phyloP scores from a whole-genome alignment of 2,113 vertebrate species.

The Gallinago paraguaiae region DNA sequence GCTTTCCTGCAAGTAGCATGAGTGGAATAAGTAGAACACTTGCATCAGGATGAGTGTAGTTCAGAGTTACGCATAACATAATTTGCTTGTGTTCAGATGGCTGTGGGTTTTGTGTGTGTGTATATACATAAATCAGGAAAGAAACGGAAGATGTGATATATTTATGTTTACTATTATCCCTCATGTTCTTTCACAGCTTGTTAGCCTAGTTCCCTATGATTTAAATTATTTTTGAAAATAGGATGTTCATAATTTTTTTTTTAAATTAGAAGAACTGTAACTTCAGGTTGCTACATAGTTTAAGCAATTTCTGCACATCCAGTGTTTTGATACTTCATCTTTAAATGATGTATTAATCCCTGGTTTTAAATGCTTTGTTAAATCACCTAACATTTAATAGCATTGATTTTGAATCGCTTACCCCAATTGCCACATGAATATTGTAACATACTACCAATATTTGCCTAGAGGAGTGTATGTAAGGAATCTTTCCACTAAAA shows the following conservation, averaged over 20 bases:
- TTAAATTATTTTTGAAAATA: not conserved
- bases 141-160: not conserved
- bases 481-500: not conserved
- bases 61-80: not conserved
- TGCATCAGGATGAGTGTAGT: fast-evolving
- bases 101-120: not conserved
- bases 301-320: not conserved
- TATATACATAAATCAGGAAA: not conserved
- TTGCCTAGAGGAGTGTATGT: not conserved
- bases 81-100: not conserved
- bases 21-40: not conserved
- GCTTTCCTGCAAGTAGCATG: not conserved
- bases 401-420: not conserved
- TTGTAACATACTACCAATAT: not conserved
- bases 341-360: not conserved
- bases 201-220: not conserved
- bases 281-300: not conserved
- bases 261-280: not conserved
- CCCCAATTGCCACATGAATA: not conserved
- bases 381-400: not conserved
- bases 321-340: not conserved
- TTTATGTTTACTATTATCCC: not conserved
- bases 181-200: not conserved
- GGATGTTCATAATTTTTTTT: not conserved
- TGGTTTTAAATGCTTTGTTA: not conserved